These are phyloP conservation scores for Linyphia triangularis DNA, from an alignment of 2,888 invertebrate genomes.

Conservation along the genomic window DNA sequence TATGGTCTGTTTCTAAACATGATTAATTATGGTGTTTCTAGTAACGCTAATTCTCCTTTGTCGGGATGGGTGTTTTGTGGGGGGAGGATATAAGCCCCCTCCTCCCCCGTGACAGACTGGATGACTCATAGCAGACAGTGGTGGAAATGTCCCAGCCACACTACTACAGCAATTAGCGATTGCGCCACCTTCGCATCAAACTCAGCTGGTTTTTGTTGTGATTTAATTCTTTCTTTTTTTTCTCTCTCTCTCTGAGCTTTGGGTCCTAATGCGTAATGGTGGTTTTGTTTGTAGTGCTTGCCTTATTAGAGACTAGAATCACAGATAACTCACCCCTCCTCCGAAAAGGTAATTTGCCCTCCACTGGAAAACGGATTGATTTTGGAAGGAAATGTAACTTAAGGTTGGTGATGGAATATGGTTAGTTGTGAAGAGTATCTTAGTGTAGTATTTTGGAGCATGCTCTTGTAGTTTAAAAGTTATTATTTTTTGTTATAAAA, in stretches of 20 bases:
- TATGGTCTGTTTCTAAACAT: constrained; percentile 74
- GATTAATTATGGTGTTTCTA: constrained; percentile 73
- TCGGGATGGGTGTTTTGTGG: neutral
- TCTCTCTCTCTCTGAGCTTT: neutral
- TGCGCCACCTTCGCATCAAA: constrained; percentile 36
- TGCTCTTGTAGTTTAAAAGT: too few species aligned
- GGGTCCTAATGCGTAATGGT: neutral
- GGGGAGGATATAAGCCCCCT: constrained; percentile 35
- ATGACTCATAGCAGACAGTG: constrained; percentile 25
- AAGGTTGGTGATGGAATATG: too few species aligned
- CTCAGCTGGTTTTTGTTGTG: constrained; percentile 20
- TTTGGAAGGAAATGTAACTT: neutral
- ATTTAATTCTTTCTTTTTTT: neutral
- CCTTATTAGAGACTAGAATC: neutral
- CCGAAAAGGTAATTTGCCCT: neutral
- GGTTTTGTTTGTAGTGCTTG: constrained; percentile 5
- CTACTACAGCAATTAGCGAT: constrained; percentile 63
- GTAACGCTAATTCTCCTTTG: constrained; percentile 67
- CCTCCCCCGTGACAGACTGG: constrained; percentile 10
- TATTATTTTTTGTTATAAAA: too few species aligned
- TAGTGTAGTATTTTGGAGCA: too few species aligned
- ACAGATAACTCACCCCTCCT: neutral
- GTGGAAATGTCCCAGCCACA: constrained; percentile 49
- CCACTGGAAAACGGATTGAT: neutral
- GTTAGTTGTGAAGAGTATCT: too few species aligned